phyloP scores from a whole-genome alignment of 2,888 invertebrate species.

The Hemicrepidius hirtus region DNA sequence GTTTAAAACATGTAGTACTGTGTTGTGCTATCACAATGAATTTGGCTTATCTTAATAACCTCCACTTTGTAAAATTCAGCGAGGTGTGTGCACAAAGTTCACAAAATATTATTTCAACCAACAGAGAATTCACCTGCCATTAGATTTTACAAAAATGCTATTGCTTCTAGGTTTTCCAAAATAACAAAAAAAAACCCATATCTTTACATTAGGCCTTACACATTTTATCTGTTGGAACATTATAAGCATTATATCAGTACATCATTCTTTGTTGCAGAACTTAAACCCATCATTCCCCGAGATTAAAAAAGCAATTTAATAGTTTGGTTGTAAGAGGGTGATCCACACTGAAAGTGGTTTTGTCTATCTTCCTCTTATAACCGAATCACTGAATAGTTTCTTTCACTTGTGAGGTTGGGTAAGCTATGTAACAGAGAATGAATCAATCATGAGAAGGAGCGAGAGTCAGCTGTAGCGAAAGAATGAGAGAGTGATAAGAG shows the following conservation, averaged over 20 bases:
- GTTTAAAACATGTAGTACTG: constrained; percentile 58
- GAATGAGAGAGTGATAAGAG: no score
- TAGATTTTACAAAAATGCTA: background rate
- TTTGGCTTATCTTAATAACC: constrained; percentile 56
- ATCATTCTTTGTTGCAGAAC: no score
- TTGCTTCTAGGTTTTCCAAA: background rate
- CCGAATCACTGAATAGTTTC: no score
- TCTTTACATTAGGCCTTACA: constrained; percentile 19
- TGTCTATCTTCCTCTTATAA: no score
- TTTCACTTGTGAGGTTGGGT: no score
- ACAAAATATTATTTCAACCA: constrained; percentile 39
- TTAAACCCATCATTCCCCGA: no score
- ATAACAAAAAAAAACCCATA: background rate
- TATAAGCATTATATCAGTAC: background rate
- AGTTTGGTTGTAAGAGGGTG: no score
- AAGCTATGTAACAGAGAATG: no score
- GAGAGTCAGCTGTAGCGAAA: no score
- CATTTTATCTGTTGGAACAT: background rate
- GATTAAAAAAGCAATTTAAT: no score
- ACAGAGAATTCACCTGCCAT: background rate
- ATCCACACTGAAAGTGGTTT: no score
- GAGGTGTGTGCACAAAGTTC: constrained; percentile 42
- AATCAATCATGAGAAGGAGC: no score
- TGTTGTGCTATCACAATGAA: constrained; percentile 58
- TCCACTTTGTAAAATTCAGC: constrained; percentile 43